A percentile compares a stretch with the other conserved stretches of the same genome.
Evolutionary conservation across 2,888 invertebrate species (phyloP).

Genomic region (Tachina grossa): DNA sequence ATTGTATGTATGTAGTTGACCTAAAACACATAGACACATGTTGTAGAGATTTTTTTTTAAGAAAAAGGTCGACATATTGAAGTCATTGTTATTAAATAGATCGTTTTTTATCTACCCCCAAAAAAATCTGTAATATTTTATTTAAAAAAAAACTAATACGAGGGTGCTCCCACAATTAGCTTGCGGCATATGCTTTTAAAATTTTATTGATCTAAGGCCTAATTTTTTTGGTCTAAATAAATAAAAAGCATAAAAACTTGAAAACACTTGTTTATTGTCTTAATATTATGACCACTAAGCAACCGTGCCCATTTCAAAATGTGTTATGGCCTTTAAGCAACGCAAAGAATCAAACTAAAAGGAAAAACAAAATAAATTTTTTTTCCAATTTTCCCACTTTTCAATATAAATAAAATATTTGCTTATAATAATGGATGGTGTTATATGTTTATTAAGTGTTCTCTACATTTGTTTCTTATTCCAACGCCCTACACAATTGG

Average conservation of each 20-base stretch:
- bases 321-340: conserved; percentile 7
- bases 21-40: conserved; percentile 17
- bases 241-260: too few relatives aligned
- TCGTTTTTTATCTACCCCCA: background rate
- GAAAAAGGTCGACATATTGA: conserved; percentile 31
- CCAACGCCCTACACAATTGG: conserved; percentile 3
- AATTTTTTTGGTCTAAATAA: background rate
- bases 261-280: conserved; percentile 61
- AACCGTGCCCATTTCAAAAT: conserved; percentile 18
- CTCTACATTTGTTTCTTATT: too few relatives aligned
- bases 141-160: background rate
- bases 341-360: conserved; percentile 11
- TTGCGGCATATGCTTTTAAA: too few relatives aligned
- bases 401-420: background rate
- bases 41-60: background rate
- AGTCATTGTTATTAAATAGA: conserved; percentile 5
- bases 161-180: background rate
- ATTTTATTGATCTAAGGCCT: too few relatives aligned
- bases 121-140: background rate
- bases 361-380: background rate
- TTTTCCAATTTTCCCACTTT: conserved; percentile 8
- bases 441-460: conserved; percentile 29
- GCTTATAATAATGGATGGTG: background rate
- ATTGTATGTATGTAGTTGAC: background rate
- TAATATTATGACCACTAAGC: conserved; percentile 32